Evolutionary conservation across 1,140 invertebrate species (phyloP), one percentile per base, ranked within the genome.

Genomic region (Euura saliciscinereae): DNA sequence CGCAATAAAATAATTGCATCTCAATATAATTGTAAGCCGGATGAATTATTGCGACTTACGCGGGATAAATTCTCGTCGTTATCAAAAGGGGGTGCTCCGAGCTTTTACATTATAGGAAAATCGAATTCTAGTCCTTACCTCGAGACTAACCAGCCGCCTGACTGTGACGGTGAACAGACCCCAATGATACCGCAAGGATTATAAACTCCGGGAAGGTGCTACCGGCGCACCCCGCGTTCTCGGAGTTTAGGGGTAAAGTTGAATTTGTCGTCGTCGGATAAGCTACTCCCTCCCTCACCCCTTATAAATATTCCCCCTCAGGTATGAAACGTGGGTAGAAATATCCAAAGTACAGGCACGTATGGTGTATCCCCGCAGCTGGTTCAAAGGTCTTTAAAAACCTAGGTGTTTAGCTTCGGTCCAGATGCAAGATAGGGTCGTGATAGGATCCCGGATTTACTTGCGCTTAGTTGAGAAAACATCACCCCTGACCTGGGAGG

Each of bases 401-500:
- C 51, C 8, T 8, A 59, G 51, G 51, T 59, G 51, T 59, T 59
- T 59, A 59, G 51, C 51, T 6, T 28, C 51, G 51, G 51, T 59
- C 10, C 13, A 59, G 51, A 59, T 59, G 51, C 51, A 59, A 59
- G 51, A 59, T 59, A 59, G 51, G 51, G 51, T 59, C 51, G 8
- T n/a, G 51, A 67, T 67, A 67, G 66, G 66, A 67, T 10, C 13
- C 43, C 10, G 66, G 43, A 44, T 67, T 67, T 67, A 67, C 28
- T 28, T 67, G 66, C 42, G 66, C 43, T 67, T 28, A 67, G 66
- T 28, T 67, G 66, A 67, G 6, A 67, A 67, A 67, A 67, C 66
- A 67, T 44, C 66, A 67, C 66, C 66, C 28, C 42, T 67, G 66
- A 67, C 66, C 66, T 67, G 66, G 66, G 66, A 67, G 66, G 66